Base-by-base conservation (phyloP, 2,888 invertebrate species). In the Tachystola acroxantha region DNA sequence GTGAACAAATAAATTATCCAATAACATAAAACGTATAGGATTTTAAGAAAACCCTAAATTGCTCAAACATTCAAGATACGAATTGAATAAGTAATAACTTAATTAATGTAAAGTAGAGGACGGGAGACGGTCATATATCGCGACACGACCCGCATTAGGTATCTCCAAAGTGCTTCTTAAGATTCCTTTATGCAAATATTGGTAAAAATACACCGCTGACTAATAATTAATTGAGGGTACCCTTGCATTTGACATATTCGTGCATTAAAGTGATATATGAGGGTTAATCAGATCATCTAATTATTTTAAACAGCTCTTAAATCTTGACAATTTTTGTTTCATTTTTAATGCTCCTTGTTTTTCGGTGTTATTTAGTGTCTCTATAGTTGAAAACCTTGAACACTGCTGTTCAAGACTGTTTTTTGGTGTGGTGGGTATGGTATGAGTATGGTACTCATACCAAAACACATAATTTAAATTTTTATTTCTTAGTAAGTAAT, bases 111-210 rank as follows among this genome's bases (percentile, higher is more conserved):
- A 57, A 51, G 51, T 52, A 43, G n/a, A 48, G 46, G 52, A 49
- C 51, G 44, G 10, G 37, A 38, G 29, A 52, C 40, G 42, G 36
- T 40, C 57, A 74, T 76, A 74, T 72, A 64, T 79, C 71, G 75
- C 61, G 48, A 47, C 45, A 53, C 57, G 48, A 48, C 45, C 54
- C 57, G 67, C 67, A 63, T 73, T 69, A 62, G 57, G 59, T 51
- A 56, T 64, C 59, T 66, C 57, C 63, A 72, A 72, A 75, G 64
- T 58, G 80, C 80, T 79, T 71, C 81, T 79, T 79, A 76, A 63
- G 79, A 68, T 70, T 62, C 67, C 67, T 76, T 74, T 74, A 81
- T 78, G 84, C 77, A 78, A 82, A 82, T 80, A 72, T 64, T 64
- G 50, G 60, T 64, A 62, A 64, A 72, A 73, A 74, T 73, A 69